These are phyloP conservation scores for Hippoglossus hippoglossus DNA, from an alignment of 2,797 vertebrate genomes.

Conservation along the genomic window DNA sequence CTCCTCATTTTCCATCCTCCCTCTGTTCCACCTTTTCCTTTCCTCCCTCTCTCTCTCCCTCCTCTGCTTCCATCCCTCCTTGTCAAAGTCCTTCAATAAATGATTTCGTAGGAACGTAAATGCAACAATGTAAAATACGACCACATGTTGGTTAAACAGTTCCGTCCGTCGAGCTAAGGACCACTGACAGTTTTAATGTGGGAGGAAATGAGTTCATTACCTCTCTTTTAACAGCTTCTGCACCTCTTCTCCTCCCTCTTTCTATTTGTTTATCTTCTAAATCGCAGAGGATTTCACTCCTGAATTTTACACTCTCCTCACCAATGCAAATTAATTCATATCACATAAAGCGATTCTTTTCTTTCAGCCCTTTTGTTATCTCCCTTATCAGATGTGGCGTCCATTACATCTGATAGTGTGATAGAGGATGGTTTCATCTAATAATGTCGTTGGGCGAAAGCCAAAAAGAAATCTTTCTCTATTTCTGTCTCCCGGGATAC, in stretches of 20 bases:
- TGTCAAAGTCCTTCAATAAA: conserved; percentile 41
- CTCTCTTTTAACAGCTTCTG: conserved; percentile 15
- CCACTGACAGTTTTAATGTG: conserved; percentile 38
- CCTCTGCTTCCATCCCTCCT: conserved; percentile 45
- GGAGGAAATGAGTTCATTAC: conserved; percentile 57
- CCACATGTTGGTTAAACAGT: conserved; percentile 55
- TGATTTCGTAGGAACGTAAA: conserved; percentile 56
- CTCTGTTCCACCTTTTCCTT: conserved; percentile 34
- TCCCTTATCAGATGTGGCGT: conserved; percentile 68
- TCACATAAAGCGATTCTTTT: conserved; percentile 63
- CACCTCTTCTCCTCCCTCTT: conserved; percentile 18
- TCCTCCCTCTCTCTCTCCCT: conserved; percentile 31
- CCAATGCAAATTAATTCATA: conserved; percentile 73
- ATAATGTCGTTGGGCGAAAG: conserved; percentile 41
- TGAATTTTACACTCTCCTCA: conserved; percentile 49
- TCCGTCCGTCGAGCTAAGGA: conserved; percentile 33
- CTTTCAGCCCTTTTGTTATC: conserved; percentile 52
- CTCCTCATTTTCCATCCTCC: conserved; percentile 63
- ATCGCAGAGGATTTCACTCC: conserved; percentile 43
- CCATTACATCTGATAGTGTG: conserved; percentile 67
- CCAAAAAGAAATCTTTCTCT: conserved; percentile 19
- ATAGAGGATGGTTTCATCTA: conserved; percentile 47
- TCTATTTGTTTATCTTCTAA: conserved; percentile 54
- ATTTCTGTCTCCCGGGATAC: conserved; percentile 40
- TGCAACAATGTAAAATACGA: conserved; percentile 52